These are phyloP conservation scores for Amphilophus citrinellus DNA, from an alignment of 2,113 vertebrate species.

Conservation along the genomic window DNA sequence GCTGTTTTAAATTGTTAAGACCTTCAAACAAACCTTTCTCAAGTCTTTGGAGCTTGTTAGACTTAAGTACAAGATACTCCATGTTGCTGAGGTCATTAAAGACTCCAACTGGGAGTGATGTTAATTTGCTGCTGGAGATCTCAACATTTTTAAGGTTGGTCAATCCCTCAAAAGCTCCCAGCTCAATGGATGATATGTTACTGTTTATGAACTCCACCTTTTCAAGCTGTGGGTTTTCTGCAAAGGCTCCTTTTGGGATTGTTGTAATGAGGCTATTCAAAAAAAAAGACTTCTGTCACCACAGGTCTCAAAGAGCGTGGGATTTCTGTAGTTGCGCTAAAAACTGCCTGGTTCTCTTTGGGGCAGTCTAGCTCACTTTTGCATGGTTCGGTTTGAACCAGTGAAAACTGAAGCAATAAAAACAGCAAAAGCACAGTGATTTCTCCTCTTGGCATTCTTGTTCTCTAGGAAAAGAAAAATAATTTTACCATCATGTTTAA, in stretches of 20 bases:
- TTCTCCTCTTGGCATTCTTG: slow-evolving; percentile 55
- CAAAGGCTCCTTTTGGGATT: slow-evolving; percentile 79
- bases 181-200: slow-evolving; percentile 71
- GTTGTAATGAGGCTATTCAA: slow-evolving; percentile 72
- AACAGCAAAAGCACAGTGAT: slow-evolving; percentile 29
- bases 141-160: slow-evolving; percentile 70
- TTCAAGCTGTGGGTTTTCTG: slow-evolving; percentile 71
- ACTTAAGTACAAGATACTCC: slow-evolving; percentile 75
- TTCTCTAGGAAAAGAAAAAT: slow-evolving; percentile 41
- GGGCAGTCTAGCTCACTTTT: slow-evolving; percentile 20
- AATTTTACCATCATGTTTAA: background rate
- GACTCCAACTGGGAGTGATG: slow-evolving; percentile 71
- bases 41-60: slow-evolving; percentile 71
- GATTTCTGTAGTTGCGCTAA: slow-evolving; percentile 64
- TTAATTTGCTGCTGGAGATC: slow-evolving; percentile 74
- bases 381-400: slow-evolving; percentile 8
- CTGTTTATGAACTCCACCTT: slow-evolving; percentile 80
- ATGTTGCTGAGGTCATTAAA: slow-evolving; percentile 80
- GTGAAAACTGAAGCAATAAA: slow-evolving; percentile 45
- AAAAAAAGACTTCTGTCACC: slow-evolving; percentile 82
- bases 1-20: slow-evolving; percentile 66
- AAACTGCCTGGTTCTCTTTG: slow-evolving; percentile 71
- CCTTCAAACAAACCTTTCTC: slow-evolving; percentile 81
- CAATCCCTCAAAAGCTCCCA: slow-evolving; percentile 84
- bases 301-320: slow-evolving; percentile 62